Conservation (phyloP, 2,113 vertebrate species). For the Capra hircus region DNA sequence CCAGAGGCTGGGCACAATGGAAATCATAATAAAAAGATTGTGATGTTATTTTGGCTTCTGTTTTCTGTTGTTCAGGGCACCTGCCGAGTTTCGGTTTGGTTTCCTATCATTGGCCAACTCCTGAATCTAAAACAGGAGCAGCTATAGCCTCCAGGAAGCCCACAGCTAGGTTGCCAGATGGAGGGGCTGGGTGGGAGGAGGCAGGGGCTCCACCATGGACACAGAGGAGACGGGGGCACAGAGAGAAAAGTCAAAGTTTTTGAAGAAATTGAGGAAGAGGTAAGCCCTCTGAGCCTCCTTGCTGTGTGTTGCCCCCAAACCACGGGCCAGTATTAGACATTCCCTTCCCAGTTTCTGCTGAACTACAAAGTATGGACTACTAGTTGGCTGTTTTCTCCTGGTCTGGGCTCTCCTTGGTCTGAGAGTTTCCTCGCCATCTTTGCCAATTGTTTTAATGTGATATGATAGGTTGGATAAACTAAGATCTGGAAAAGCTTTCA, state of each 20-base stretch:
- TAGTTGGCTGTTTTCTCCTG: not conserved
- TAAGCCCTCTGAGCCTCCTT: not conserved
- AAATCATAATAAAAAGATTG: slow-evolving; percentile 65
- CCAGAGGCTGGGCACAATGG: slow-evolving; percentile 34
- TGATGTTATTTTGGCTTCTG: not conserved
- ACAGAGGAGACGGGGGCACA: not conserved
- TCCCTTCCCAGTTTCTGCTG: not conserved
- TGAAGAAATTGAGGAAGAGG: not conserved
- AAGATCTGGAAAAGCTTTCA: not conserved
- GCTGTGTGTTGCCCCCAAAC: not conserved
- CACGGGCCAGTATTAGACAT: not conserved
- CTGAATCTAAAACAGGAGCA: not conserved
- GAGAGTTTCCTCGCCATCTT: not conserved
- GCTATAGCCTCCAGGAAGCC: not conserved
- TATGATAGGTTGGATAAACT: not conserved
- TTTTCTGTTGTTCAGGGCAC: slow-evolving; percentile 25
- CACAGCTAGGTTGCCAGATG: not conserved
- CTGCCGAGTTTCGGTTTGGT: not conserved
- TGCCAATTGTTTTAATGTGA: not conserved
- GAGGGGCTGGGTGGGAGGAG: not conserved
- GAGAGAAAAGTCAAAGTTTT: not conserved
- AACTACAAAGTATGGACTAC: not conserved
- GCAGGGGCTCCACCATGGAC: not conserved
- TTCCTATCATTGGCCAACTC: not conserved
- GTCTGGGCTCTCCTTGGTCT: not conserved